phyloP scores from a whole-genome alignment of 1,140 invertebrate species.

The Belonocnema kinseyi region DNA sequence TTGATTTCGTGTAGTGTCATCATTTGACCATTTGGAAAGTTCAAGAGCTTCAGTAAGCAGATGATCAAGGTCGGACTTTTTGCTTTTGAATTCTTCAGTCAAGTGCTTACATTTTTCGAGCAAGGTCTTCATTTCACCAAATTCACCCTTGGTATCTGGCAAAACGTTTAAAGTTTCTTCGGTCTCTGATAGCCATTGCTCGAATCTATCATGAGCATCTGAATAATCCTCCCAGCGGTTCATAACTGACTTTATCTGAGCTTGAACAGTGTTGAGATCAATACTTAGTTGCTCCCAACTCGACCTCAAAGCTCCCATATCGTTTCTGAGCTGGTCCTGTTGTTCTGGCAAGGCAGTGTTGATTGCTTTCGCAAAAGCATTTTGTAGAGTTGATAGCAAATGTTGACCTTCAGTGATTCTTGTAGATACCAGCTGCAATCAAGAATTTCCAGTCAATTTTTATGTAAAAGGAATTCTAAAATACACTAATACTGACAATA shows the following conservation, averaged over 20 bases:
- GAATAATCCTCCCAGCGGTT: slow-evolving; percentile 89
- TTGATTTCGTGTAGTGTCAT: slow-evolving; percentile 79
- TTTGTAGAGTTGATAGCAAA: slow-evolving; percentile 85
- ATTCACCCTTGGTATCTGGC: slow-evolving; percentile 85
- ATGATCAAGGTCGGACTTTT: slow-evolving; percentile 84
- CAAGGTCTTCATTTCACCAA: slow-evolving; percentile 93
- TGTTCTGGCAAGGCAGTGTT: slow-evolving; percentile 87
- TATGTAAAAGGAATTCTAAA: neutral
- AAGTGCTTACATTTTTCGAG: slow-evolving; percentile 90
- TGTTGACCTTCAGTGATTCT: slow-evolving; percentile 91
- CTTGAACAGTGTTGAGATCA: slow-evolving; percentile 86
- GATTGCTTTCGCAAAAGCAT: slow-evolving; percentile 89
- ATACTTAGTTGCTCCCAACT: slow-evolving; percentile 90
- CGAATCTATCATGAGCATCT: slow-evolving; percentile 81
- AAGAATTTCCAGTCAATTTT: neutral
- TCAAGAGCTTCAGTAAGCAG: slow-evolving; percentile 83
- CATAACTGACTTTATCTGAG: slow-evolving; percentile 85
- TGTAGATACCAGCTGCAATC: slow-evolving; percentile 61
- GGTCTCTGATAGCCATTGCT: slow-evolving; percentile 83
- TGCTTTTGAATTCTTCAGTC: slow-evolving; percentile 84
- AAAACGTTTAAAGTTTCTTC: slow-evolving; percentile 80
- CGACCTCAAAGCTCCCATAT: slow-evolving; percentile 84
- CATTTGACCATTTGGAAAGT: slow-evolving; percentile 82
- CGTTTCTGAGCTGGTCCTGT: slow-evolving; percentile 84
- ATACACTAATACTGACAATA: neutral